Conservation (phyloP, 1,140 invertebrate species). For the Hycleus cichorii region DNA sequence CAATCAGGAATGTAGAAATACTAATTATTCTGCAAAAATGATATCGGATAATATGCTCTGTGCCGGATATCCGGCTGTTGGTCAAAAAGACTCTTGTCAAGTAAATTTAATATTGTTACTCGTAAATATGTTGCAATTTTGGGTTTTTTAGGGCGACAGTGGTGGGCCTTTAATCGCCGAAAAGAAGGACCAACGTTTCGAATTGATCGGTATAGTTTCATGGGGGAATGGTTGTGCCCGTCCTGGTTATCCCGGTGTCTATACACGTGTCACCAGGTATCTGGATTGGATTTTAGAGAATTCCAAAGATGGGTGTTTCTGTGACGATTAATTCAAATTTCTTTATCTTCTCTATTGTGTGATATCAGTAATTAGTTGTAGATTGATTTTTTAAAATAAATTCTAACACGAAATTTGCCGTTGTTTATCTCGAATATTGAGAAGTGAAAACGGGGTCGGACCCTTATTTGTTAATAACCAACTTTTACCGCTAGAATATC, state of each 20-base stretch:
- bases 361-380: constrained; percentile 1
- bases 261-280: constrained; percentile 69
- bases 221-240: constrained; percentile 59
- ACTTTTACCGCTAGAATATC: not conserved
- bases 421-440: not conserved
- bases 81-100: constrained; percentile 78
- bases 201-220: constrained; percentile 63
- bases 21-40: constrained; percentile 68
- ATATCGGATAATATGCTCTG: constrained; percentile 83
- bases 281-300: constrained; percentile 69
- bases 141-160: constrained; percentile 69
- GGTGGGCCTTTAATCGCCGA: constrained; percentile 77
- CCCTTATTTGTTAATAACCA: too few relatives aligned
- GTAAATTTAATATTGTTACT: constrained; percentile 39
- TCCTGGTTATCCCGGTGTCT: constrained; percentile 69
- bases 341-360: not conserved
- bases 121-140: not conserved
- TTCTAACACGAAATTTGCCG: not conserved
- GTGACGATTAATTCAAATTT: constrained; percentile 44
- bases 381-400: not conserved
- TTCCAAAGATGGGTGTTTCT: constrained; percentile 65
- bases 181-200: constrained; percentile 64
- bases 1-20: constrained; percentile 66
- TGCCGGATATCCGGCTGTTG: constrained; percentile 66
- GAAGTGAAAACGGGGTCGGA: too few relatives aligned